phyloP scores from a whole-genome alignment of 2,888 invertebrate genomes.

The Andrena hattorfiana region DNA sequence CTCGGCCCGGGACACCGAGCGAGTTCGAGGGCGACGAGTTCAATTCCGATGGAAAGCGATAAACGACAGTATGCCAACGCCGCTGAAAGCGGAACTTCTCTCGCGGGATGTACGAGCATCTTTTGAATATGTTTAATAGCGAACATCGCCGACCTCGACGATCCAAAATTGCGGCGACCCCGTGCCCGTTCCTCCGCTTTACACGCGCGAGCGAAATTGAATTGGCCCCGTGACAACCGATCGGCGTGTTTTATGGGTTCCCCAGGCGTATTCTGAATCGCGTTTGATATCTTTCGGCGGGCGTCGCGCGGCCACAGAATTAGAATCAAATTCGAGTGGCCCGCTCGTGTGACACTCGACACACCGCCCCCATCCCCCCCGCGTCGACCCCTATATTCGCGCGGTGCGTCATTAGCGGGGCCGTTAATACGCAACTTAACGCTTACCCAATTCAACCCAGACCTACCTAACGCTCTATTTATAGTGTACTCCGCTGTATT shows the following conservation, averaged over 20 bases:
- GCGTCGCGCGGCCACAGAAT: neutral
- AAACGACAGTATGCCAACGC: neutral
- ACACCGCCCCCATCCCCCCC: neutral
- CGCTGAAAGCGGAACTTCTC: neutral
- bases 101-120: neutral
- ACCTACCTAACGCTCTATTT: constrained; percentile 71
- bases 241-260: constrained; percentile 17
- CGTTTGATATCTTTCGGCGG: constrained; percentile 9
- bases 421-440: constrained; percentile 64
- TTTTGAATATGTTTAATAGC: neutral
- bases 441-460: constrained; percentile 70
- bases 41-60: constrained; percentile 16
- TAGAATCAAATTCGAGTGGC: constrained; percentile 22
- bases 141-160: constrained; percentile 2
- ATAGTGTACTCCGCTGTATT: constrained; percentile 57
- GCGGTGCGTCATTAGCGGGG: constrained; percentile 54
- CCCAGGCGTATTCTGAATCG: neutral
- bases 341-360: constrained; percentile 1
- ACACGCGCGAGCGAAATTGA: constrained; percentile 27
- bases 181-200: neutral
- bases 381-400: neutral
- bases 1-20: neutral
- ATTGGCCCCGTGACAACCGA: constrained; percentile 45
- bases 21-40: neutral
- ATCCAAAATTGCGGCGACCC: constrained; percentile 14